Base-by-base conservation (phyloP, 1,140 invertebrate genomes). In the Philotrypesis tridentata region DNA sequence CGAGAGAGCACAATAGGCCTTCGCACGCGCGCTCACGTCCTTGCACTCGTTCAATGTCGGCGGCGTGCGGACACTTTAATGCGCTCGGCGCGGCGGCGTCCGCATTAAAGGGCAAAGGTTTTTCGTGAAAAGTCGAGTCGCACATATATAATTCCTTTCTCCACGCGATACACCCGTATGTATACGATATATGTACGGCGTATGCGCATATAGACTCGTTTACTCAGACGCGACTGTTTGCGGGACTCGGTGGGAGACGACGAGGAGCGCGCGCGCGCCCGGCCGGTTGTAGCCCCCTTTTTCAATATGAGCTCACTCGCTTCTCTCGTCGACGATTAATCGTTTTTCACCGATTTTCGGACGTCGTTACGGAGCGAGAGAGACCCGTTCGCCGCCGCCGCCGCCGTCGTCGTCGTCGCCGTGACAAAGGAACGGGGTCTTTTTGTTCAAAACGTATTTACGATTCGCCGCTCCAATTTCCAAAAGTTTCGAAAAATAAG, bases 401-500 rank as follows among this genome's bases (percentile, higher is more conserved):
- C n/a, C n/a, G n/a, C n/a, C n/a, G n/a, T n/a, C n/a, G n/a, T n/a
- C n/a, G 33, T 5, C 3, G 33, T 37, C 9, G 3, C 33, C n/a
- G n/a, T 37, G 25, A 79, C 70, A 73, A 74, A 33, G 33, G 37
- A 80, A 43, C n/a, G 63, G 79, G 68, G 48, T 80, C 79, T 60
- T 81, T 81, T 81, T 81, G 79, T 81, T 75, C 61, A n/a, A 9
- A 31, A 48, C n/a, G 29, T 81, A 81, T 81, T 81, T 81, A 81
- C 43, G 79, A 81, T 68, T 75, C 40, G 79, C 9, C 67, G 79
- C 61, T 81, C 79, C 79, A 61, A 75, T 81, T 81, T 81, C 72
- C 63, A 72, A 37, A 55, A 68, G 72, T 70, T 75, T 68, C 63
- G 73, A 75, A 74, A 80, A 80, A 75, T 80, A 73, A 80, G 43